A percentile compares a stretch with the other conserved stretches of the same genome.
Conservation (phyloP, 1,140 invertebrate species). For the Eubasilissa regina region DNA sequence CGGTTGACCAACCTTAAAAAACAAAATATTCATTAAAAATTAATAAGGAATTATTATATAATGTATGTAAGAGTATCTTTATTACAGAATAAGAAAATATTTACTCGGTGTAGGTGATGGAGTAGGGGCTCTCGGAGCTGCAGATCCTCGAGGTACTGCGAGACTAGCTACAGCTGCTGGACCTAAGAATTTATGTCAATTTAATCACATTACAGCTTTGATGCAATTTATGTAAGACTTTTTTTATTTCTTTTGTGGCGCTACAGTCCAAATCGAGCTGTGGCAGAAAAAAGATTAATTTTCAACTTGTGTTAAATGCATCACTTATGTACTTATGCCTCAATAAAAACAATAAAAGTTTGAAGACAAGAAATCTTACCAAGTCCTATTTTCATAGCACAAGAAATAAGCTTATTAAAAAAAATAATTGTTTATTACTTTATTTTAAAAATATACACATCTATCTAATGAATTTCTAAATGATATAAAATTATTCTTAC, state of each 20-base stretch:
- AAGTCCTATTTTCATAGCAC: no score
- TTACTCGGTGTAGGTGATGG: slow-evolving; percentile 38
- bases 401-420: no score
- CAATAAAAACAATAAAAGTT: no score
- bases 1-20: slow-evolving; percentile 46
- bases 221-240: no score
- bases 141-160: slow-evolving; percentile 50
- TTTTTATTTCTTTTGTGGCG: no score
- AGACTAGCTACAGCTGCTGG: slow-evolving; percentile 55
- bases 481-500: slow-evolving; percentile 22
- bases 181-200: slow-evolving; percentile 37
- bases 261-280: no score
- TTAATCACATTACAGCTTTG: no score
- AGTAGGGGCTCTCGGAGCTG: slow-evolving; percentile 47
- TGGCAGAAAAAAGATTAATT: no score
- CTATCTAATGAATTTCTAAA: neutral
- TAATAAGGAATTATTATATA: neutral
- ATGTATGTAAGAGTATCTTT: neutral
- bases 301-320: neutral
- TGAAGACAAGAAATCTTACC: no score
- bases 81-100: neutral
- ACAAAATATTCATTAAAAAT: neutral
- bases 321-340: no score
- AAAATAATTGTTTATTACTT: no score
- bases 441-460: neutral